phyloP scores from a whole-genome alignment of 2,113 vertebrate species.

The Xenus cinereus region DNA sequence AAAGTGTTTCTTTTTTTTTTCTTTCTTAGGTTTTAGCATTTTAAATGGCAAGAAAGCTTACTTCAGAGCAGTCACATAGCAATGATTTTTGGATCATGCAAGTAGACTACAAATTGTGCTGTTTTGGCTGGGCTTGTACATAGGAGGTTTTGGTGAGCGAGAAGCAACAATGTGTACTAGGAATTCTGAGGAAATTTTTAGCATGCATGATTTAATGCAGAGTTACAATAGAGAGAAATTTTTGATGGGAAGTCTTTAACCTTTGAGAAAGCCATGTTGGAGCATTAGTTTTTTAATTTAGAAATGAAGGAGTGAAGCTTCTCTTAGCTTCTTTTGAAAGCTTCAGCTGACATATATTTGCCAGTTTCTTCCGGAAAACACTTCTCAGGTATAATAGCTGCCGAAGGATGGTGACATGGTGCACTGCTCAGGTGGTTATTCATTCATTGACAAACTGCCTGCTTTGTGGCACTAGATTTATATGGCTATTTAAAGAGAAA shows the following conservation, averaged over 20 bases:
- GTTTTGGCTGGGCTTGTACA: background rate
- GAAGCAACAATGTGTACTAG: background rate
- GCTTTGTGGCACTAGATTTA: constrained; percentile 62
- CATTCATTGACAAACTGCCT: constrained; percentile 38
- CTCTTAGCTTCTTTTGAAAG: background rate
- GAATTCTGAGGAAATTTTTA: background rate
- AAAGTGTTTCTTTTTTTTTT: background rate
- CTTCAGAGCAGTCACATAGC: background rate
- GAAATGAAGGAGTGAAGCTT: background rate
- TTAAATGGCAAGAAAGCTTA: background rate
- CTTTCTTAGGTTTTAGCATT: background rate
- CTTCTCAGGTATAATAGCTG: background rate
- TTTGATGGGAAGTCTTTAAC: background rate
- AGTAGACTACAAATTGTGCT: background rate
- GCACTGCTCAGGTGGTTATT: background rate
- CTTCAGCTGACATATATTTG: background rate
- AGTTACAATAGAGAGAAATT: background rate
- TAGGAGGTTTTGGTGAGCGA: background rate
- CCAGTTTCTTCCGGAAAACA: background rate
- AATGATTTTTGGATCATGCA: background rate
- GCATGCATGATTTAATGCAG: background rate
- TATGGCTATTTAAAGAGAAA: constrained; percentile 61
- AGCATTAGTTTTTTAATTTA: background rate
- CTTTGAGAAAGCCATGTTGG: background rate
- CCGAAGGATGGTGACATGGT: background rate